phyloP scores from a whole-genome alignment of 2,888 invertebrate genomes.

The Eurytoma adleriae region DNA sequence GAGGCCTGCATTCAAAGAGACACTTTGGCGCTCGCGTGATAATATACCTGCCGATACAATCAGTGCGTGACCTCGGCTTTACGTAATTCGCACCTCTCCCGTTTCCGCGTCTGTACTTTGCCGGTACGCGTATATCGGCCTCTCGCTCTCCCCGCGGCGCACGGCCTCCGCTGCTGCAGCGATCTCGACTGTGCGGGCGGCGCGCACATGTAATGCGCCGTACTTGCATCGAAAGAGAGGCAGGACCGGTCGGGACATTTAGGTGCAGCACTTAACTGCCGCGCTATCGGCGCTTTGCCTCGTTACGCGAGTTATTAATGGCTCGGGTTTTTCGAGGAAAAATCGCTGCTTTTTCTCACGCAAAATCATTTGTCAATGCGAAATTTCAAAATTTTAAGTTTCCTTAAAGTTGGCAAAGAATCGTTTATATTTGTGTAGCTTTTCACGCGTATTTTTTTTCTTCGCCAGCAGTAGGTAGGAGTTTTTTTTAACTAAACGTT shows the following conservation, averaged over 20 bases:
- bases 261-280: neutral
- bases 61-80: slow-evolving; percentile 43
- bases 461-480: no score
- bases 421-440: no score
- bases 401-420: no score
- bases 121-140: no score
- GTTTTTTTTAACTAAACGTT: no score
- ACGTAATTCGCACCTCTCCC: slow-evolving; percentile 35
- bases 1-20: neutral
- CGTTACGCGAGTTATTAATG: slow-evolving; percentile 23
- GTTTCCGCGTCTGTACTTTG: slow-evolving; percentile 33
- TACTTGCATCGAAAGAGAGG: neutral
- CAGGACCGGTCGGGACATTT: slow-evolving; percentile 14
- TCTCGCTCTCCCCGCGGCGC: no score
- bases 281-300: neutral
- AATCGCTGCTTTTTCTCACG: neutral
- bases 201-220: neutral
- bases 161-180: no score
- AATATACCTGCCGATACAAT: slow-evolving; percentile 42
- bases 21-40: slow-evolving; percentile 13
- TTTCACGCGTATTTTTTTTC: no score
- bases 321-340: neutral
- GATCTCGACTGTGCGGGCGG: neutral
- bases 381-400: no score
- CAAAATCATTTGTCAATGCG: no score